Conservation (phyloP, 2,888 invertebrate species). For the Ecliptopera silaceata region DNA sequence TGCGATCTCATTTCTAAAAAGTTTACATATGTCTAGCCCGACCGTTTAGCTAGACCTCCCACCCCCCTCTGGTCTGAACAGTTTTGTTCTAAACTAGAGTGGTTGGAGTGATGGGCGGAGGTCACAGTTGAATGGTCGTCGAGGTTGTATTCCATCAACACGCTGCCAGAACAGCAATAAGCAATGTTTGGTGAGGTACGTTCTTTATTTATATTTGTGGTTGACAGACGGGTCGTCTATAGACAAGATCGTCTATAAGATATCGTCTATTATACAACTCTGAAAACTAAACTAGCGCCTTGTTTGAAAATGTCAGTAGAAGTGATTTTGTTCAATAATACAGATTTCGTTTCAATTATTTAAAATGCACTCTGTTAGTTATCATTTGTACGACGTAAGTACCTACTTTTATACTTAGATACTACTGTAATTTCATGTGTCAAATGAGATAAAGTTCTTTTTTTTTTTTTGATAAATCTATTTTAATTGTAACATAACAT, state of each 20-base stretch:
- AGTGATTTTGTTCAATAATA: too few relatives aligned
- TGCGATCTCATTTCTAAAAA: slow-evolving; percentile 67
- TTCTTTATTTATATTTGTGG: slow-evolving; percentile 64
- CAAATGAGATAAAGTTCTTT: too few relatives aligned
- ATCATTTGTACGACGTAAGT: too few relatives aligned
- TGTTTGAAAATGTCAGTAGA: not conserved
- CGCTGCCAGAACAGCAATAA: slow-evolving; percentile 60
- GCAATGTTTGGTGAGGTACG: slow-evolving; percentile 65
- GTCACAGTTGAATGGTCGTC: slow-evolving; percentile 46
- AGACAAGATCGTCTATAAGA: too few relatives aligned
- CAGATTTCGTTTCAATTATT: too few relatives aligned
- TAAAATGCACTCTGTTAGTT: too few relatives aligned
- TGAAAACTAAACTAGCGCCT: not conserved
- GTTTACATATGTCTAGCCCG: slow-evolving; percentile 53
- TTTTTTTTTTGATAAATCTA: too few relatives aligned
- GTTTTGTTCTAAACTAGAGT: not conserved
- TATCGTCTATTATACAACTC: not conserved
- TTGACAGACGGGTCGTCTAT: slow-evolving; percentile 45
- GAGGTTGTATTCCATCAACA: slow-evolving; percentile 61
- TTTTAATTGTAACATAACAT: too few relatives aligned
- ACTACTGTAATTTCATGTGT: too few relatives aligned
- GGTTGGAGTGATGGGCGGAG: slow-evolving; percentile 39
- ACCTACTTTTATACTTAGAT: too few relatives aligned
- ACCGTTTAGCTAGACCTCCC: slow-evolving; percentile 41
- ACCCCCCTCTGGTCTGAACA: slow-evolving; percentile 33